Percentiles rank a stretch among this genome's conserved stretches.
Evolutionary conservation across 2,888 invertebrate genomes (phyloP).

Genomic region (Graphium colonna): DNA sequence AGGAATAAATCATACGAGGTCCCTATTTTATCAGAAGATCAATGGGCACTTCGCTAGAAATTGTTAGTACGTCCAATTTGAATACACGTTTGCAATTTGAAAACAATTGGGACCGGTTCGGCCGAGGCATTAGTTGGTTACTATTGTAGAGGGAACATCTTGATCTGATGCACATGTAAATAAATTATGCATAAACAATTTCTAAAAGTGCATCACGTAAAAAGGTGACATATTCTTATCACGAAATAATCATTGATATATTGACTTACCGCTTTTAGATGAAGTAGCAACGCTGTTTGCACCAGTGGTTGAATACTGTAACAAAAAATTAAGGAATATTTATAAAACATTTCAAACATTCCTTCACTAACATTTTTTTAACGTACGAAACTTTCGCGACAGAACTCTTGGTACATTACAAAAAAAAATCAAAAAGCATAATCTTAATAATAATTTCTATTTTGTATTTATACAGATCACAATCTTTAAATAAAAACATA

Average conservation of each 20-base stretch:
- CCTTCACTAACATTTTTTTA: too few relatives aligned
- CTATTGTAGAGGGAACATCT: neutral
- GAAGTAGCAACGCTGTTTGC: neutral
- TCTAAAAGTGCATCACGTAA: neutral
- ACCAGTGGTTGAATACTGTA: slow-evolving; percentile 6
- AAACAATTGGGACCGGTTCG: neutral
- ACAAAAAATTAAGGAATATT: slow-evolving; percentile 3
- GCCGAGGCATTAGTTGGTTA: too few relatives aligned
- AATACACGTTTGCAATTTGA: neutral
- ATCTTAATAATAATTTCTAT: too few relatives aligned
- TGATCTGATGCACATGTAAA: neutral
- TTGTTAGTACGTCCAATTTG: slow-evolving; percentile 6
- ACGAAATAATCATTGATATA: too few relatives aligned
- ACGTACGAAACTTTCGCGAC: too few relatives aligned
- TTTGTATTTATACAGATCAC: too few relatives aligned
- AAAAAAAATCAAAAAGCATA: too few relatives aligned
- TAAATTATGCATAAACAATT: neutral
- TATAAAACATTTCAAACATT: neutral
- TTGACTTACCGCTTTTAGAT: slow-evolving; percentile 3
- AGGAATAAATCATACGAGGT: slow-evolving; percentile 11
- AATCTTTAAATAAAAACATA: too few relatives aligned
- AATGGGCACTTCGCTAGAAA: slow-evolving; percentile 14
- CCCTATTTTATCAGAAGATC: slow-evolving; percentile 16
- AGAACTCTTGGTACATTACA: too few relatives aligned
- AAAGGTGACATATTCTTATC: neutral